Conservation (phyloP, 2,797 vertebrate genomes). For the Argyrosomus regius region DNA sequence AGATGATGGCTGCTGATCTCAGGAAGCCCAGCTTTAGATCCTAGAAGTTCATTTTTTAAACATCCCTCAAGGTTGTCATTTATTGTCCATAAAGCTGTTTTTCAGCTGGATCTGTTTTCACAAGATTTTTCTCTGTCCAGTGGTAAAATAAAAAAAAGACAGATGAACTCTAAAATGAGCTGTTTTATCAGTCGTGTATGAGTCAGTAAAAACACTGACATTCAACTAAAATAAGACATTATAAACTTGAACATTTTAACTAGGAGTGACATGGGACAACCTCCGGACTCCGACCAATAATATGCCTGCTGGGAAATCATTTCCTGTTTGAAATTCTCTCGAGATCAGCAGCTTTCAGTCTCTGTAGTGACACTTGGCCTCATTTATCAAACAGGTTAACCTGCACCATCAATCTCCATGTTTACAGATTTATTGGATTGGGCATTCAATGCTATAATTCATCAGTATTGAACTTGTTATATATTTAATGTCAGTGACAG, state of each 20-base stretch:
- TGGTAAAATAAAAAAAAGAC: constrained; percentile 12
- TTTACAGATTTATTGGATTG: constrained; percentile 52
- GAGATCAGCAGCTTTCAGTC: constrained; percentile 78
- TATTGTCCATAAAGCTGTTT: constrained; percentile 45
- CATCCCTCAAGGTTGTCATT: constrained; percentile 54
- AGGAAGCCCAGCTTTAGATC: constrained; percentile 36
- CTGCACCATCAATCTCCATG: constrained; percentile 28
- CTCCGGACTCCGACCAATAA: constrained; percentile 44
- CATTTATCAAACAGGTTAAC: constrained; percentile 66
- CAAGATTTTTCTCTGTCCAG: constrained; percentile 3
- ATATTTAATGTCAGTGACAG: constrained; percentile 14
- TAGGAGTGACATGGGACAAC: constrained; percentile 13
- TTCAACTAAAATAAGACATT: constrained; percentile 39
- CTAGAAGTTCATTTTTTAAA: constrained; percentile 43
- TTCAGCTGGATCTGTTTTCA: constrained; percentile 22
- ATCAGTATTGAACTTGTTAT: constrained; percentile 33
- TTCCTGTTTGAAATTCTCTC: constrained; percentile 67
- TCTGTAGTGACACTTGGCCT: constrained; percentile 56
- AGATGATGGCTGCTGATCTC: constrained; percentile 78
- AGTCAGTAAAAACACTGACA: constrained; percentile 14
- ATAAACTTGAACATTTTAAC: constrained; percentile 17
- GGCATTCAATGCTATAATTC: constrained; percentile 37
- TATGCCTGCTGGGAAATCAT: constrained; percentile 56
- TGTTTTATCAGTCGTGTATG: constrained; percentile 18
- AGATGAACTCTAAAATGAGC: constrained; percentile 22